These are phyloP conservation scores for Dromiciops gliroides DNA, from an alignment of 2,113 vertebrate genomes.

Conservation along the genomic window DNA sequence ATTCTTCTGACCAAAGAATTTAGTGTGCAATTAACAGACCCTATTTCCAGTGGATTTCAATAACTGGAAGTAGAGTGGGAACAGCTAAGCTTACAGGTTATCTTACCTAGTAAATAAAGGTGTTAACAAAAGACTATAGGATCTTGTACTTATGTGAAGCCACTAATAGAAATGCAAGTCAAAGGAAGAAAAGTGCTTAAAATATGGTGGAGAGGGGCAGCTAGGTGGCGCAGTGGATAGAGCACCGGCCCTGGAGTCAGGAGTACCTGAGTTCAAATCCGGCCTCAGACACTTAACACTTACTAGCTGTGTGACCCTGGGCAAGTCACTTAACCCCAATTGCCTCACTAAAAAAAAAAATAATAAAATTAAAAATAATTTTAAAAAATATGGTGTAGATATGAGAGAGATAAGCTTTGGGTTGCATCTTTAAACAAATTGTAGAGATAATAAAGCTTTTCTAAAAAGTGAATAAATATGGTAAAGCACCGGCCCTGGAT, in stretches of 20 bases:
- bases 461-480: not conserved
- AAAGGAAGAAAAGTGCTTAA: not conserved
- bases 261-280: too few relatives aligned
- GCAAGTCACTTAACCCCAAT: too few relatives aligned
- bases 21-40: not conserved
- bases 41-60: conserved; percentile 4
- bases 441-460: not conserved
- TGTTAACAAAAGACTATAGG: not conserved
- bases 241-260: too few relatives aligned
- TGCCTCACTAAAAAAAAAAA: too few relatives aligned
- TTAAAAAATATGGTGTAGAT: too few relatives aligned
- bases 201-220: too few relatives aligned
- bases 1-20: conserved; percentile 10
- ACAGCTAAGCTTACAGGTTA: not conserved
- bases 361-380: too few relatives aligned
- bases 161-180: conserved; percentile 11
- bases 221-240: too few relatives aligned
- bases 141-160: not conserved
- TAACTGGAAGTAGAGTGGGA: not conserved
- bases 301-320: too few relatives aligned
- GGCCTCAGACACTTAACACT: too few relatives aligned
- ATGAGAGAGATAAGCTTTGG: not conserved
- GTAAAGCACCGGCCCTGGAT: too few relatives aligned
- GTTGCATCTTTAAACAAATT: not conserved
- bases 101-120: not conserved